phyloP scores from a whole-genome alignment of 2,113 vertebrate genomes.

The Eubucco bourcierii region DNA sequence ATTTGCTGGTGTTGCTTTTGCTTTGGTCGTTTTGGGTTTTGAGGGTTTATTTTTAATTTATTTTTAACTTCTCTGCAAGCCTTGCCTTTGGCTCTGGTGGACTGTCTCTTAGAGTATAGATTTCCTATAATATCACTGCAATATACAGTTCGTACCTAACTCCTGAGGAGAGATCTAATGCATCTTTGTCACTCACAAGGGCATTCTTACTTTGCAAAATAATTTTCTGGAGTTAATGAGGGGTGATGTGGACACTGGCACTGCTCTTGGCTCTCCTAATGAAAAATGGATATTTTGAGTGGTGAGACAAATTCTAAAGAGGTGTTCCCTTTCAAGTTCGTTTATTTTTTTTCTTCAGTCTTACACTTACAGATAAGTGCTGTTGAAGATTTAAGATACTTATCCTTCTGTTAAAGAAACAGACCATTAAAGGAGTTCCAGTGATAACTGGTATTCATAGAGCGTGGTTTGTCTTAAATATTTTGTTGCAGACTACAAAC shows the following conservation, averaged over 20 bases:
- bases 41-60: background rate
- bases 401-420: background rate
- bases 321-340: background rate
- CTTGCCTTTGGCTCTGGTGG: background rate
- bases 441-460: background rate
- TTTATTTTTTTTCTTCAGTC: background rate
- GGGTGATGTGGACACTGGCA: background rate
- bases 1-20: background rate
- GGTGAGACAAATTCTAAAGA: background rate
- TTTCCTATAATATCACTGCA: conserved; percentile 1
- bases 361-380: background rate
- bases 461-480: background rate
- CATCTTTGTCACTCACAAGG: background rate
- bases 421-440: background rate
- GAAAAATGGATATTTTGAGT: background rate
- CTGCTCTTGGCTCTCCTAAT: background rate
- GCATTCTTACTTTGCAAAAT: conserved; percentile 18
- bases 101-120: background rate
- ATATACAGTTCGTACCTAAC: background rate
- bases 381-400: background rate
- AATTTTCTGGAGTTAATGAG: conserved; percentile 30
- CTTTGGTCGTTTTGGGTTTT: background rate
- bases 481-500: conserved; percentile 3
- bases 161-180: background rate
- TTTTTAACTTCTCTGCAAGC: background rate